phyloP scores from a whole-genome alignment of 2,888 invertebrate species.

The Metallyticus violacea region DNA sequence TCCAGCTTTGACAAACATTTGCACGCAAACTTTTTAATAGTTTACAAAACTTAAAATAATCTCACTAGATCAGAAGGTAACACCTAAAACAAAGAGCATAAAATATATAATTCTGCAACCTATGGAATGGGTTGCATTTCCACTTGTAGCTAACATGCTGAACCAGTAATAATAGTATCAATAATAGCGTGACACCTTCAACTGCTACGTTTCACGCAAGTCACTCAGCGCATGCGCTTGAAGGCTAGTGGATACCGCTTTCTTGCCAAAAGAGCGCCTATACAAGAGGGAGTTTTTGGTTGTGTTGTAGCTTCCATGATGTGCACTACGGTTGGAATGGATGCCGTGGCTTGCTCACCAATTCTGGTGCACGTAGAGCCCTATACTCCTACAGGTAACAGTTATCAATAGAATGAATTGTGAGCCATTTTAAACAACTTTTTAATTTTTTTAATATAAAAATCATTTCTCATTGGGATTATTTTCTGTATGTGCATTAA shows the following conservation, averaged over 20 bases:
- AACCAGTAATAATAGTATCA: not conserved
- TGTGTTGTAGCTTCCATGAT: not conserved
- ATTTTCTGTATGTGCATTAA: too few species aligned
- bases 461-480: too few species aligned
- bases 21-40: too few species aligned
- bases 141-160: too few species aligned
- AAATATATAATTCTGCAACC: too few species aligned
- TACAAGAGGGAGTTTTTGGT: not conserved
- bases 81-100: too few species aligned
- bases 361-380: not conserved
- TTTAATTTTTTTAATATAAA: too few species aligned
- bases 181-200: not conserved
- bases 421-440: too few species aligned
- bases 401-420: not conserved
- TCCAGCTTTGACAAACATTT: too few species aligned
- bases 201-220: not conserved
- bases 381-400: not conserved
- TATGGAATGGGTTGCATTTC: too few species aligned
- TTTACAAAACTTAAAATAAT: too few species aligned
- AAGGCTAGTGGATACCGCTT: not conserved
- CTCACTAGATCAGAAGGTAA: too few species aligned
- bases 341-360: not conserved
- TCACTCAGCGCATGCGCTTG: not conserved
- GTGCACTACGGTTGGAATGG: not conserved
- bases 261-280: not conserved